Conservation (phyloP, 1,140 invertebrate species). For the Caerostris extrusa region DNA sequence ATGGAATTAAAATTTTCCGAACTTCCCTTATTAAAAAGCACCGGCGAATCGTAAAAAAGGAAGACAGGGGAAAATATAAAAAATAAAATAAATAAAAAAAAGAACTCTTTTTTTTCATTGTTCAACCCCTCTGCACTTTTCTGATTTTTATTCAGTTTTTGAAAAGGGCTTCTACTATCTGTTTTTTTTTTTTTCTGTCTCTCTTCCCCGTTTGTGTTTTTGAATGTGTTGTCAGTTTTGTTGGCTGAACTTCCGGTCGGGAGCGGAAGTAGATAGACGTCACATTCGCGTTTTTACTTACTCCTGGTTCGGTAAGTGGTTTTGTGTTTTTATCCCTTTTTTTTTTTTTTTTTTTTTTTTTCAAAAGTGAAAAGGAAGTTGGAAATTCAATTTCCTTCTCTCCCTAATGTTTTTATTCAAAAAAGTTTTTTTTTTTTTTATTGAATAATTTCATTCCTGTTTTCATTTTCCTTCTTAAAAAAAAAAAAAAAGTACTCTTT, state of each 20-base stretch:
- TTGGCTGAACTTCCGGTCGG: constrained; percentile 14
- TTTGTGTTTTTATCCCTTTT: constrained; percentile 40
- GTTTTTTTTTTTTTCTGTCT: background rate
- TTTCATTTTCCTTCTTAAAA: background rate
- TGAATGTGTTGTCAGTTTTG: constrained; percentile 57
- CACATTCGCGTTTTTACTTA: background rate
- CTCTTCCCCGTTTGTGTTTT: constrained; percentile 14
- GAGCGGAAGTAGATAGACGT: constrained; percentile 7
- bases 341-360: background rate
- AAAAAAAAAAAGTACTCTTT: too few relatives aligned
- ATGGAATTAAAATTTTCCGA: constrained; percentile 53
- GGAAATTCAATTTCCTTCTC: background rate
- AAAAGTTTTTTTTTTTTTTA: background rate
- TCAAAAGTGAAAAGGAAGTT: background rate
- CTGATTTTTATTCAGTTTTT: constrained; percentile 36
- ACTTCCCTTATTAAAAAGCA: constrained; percentile 19
- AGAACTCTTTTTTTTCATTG: constrained; percentile 1
- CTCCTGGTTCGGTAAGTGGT: background rate
- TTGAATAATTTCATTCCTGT: background rate
- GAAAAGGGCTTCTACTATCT: background rate
- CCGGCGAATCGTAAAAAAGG: constrained; percentile 11
- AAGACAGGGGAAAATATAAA: background rate
- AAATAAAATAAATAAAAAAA: too few relatives aligned
- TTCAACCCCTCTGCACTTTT: background rate
- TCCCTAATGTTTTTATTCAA: background rate